These are phyloP conservation scores for Coendou prehensilis DNA, from an alignment of 2,797 vertebrate species.

Conservation along the genomic window DNA sequence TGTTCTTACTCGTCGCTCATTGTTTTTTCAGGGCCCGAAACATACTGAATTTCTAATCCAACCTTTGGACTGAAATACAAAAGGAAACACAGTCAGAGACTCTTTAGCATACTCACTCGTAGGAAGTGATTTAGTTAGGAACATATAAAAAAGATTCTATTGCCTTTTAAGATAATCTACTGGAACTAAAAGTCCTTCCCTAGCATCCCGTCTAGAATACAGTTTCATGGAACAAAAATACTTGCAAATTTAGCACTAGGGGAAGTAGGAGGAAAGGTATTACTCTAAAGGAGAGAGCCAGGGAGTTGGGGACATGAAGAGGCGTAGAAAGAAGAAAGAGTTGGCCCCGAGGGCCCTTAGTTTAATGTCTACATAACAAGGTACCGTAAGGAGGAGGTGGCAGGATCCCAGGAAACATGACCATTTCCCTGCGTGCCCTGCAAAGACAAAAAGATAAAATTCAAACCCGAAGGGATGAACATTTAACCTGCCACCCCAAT, in stretches of 20 bases:
- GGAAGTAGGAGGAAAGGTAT: neutral
- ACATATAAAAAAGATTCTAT: neutral
- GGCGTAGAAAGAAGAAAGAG: neutral
- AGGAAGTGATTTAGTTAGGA: neutral
- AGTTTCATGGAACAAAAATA: neutral
- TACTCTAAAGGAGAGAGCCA: neutral
- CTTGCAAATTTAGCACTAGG: neutral
- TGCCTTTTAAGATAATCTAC: neutral
- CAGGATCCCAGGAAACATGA: neutral
- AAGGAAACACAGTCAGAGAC: slow-evolving; percentile 15
- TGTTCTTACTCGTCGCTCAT: neutral
- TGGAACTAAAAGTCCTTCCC: neutral
- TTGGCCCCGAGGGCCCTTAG: neutral
- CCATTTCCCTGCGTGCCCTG: neutral
- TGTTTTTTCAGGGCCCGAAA: neutral
- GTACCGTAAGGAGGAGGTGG: too few relatives aligned
- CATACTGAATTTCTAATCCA: neutral
- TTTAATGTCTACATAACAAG: neutral
- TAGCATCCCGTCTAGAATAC: neutral
- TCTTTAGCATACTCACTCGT: neutral
- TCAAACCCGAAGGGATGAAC: neutral
- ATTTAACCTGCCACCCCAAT: neutral
- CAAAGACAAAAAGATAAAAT: neutral
- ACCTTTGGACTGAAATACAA: neutral
- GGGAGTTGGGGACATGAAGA: neutral